Conservation (phyloP, 1,140 invertebrate genomes). For the Orchestia grillus region DNA sequence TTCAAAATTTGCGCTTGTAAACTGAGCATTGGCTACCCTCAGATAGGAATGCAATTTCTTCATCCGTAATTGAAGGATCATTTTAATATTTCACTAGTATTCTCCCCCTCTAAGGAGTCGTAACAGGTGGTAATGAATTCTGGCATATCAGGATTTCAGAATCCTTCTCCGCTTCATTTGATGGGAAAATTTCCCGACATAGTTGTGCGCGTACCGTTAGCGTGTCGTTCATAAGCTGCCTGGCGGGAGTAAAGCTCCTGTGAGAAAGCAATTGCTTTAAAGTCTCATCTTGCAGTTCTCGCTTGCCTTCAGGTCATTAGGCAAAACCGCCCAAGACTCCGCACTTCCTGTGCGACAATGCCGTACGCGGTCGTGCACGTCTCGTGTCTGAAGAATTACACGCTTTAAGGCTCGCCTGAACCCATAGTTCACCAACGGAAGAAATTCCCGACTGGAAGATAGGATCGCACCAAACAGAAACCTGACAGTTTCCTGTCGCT, state of each 20-base stretch:
- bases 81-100: neutral
- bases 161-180: neutral
- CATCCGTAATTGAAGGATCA: neutral
- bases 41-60: neutral
- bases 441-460: constrained; percentile 38
- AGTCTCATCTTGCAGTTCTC: constrained; percentile 44
- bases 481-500: constrained; percentile 3
- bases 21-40: neutral
- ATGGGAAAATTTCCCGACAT: neutral
- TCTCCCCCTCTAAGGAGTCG: neutral
- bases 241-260: neutral
- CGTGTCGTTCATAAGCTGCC: neutral
- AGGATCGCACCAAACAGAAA: constrained; percentile 27
- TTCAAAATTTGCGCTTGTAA: neutral
- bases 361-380: constrained; percentile 45
- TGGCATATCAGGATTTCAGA: neutral
- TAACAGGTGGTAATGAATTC: neutral
- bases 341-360: constrained; percentile 47
- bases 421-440: constrained; percentile 47
- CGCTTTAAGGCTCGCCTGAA: neutral
- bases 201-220: constrained; percentile 15
- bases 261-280: constrained; percentile 31
- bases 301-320: constrained; percentile 48
- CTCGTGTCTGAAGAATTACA: constrained; percentile 16
- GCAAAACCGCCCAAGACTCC: constrained; percentile 23